Evolutionary conservation across 2,888 invertebrate genomes (phyloP).

Genomic region (Macrophya annulata): DNA sequence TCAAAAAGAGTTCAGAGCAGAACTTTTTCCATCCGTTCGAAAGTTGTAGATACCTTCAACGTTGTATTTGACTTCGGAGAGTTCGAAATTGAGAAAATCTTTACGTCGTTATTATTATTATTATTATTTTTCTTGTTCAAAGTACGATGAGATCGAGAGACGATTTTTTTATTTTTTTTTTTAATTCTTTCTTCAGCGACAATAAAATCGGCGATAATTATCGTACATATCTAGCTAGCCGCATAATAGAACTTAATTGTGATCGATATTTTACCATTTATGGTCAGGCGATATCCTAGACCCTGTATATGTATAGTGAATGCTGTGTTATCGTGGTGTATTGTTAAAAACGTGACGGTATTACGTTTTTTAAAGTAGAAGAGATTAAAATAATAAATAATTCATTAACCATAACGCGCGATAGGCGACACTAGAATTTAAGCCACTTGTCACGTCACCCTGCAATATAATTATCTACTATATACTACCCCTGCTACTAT

Average conservation of each 20-base stretch:
- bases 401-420: conserved; percentile 33
- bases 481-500: background rate
- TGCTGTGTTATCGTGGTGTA: background rate
- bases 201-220: conserved; percentile 22
- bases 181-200: background rate
- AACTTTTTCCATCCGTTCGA: no score
- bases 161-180: background rate
- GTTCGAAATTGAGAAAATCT: no score
- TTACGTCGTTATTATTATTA: no score
- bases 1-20: no score
- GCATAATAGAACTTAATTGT: background rate
- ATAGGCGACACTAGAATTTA: background rate
- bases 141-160: background rate
- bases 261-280: conserved; percentile 43
- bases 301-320: background rate
- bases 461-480: background rate
- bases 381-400: conserved; percentile 51
- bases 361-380: conserved; percentile 19
- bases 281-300: conserved; percentile 34
- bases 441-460: conserved; percentile 9
- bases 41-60: no score
- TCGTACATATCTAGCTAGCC: background rate
- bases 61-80: no score
- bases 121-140: no score
- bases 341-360: background rate